These are phyloP conservation scores for Notodonta dromedarius DNA, from an alignment of 2,888 invertebrate species.

Conservation along the genomic window DNA sequence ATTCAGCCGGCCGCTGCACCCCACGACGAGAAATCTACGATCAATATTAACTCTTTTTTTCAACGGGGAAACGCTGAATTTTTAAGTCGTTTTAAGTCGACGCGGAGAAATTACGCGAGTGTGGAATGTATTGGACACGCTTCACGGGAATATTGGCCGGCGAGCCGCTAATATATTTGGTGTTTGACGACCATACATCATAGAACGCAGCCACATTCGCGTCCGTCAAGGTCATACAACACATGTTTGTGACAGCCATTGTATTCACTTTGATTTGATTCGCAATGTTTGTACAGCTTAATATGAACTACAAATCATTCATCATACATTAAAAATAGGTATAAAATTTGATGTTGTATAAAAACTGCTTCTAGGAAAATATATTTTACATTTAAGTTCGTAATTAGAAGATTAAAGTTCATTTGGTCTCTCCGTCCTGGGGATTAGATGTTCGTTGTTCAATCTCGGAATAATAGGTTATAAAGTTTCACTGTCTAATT, in stretches of 20 bases:
- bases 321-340: no score
- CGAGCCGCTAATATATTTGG: slow-evolving; percentile 51
- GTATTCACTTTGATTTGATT: background rate
- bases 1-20: slow-evolving; percentile 85
- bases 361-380: no score
- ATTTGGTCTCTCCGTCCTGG: no score
- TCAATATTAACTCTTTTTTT: slow-evolving; percentile 86
- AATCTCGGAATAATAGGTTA: no score
- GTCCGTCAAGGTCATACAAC: slow-evolving; percentile 69
- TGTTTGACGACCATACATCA: slow-evolving; percentile 61
- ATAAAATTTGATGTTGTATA: no score
- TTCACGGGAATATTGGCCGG: slow-evolving; percentile 19
- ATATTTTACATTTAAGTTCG: no score
- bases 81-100: slow-evolving; percentile 76
- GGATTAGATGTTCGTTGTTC: no score
- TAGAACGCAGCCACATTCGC: slow-evolving; percentile 29
- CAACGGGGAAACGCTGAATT: slow-evolving; percentile 79
- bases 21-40: slow-evolving; percentile 84
- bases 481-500: no score
- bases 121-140: slow-evolving; percentile 50
- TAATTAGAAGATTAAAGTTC: no score
- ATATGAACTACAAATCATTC: no score
- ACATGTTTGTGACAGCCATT: slow-evolving; percentile 62
- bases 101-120: slow-evolving; percentile 51
- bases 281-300: background rate